Evolutionary conservation across 2,797 vertebrate species (phyloP).

Genomic region (Tapera naevia): DNA sequence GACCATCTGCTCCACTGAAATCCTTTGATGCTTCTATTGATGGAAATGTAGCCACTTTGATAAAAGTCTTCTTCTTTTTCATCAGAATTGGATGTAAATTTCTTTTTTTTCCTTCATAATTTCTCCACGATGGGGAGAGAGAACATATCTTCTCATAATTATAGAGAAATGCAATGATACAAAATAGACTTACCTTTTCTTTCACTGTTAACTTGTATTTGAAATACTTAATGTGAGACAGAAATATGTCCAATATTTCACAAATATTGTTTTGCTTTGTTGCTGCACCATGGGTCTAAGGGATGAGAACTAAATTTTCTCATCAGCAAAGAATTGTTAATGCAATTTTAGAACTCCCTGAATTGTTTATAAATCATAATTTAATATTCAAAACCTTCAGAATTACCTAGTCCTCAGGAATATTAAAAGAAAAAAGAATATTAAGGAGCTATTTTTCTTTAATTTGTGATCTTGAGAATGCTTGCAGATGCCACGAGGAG

Average conservation of each 20-base stretch:
- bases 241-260: background rate
- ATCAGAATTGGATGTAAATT: background rate
- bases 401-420: background rate
- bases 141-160: background rate
- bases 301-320: background rate
- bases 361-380: slow-evolving; percentile 3
- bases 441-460: background rate
- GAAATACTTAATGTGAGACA: background rate
- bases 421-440: background rate
- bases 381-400: background rate
- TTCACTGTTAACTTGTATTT: background rate
- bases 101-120: background rate
- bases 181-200: background rate
- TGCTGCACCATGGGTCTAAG: background rate
- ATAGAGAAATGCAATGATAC: background rate
- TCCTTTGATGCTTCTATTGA: background rate
- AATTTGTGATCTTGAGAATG: background rate
- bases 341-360: background rate
- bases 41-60: background rate
- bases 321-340: background rate
- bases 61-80: background rate
- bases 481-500: background rate
- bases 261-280: background rate
- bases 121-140: background rate
- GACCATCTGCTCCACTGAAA: background rate